Conservation (phyloP, 2,797 vertebrate genomes). For the Rhincodon typus region DNA sequence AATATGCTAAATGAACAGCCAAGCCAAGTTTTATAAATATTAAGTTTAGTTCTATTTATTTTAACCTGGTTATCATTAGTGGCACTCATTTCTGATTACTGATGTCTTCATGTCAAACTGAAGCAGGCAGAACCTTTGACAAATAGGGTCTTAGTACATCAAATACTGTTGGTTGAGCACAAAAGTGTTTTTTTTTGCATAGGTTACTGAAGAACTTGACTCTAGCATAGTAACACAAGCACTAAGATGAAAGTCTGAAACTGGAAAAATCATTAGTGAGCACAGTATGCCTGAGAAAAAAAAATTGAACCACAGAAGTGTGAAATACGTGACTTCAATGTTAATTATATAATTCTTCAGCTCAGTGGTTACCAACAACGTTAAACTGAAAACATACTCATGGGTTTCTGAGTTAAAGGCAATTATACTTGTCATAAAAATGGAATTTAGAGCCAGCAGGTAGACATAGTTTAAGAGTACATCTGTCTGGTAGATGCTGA, state of each 20-base stretch:
- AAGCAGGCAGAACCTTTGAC: neutral
- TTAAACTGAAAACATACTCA: neutral
- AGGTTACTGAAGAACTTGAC: neutral
- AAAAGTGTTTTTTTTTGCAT: neutral
- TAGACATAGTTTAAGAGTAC: neutral
- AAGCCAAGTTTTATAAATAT: neutral
- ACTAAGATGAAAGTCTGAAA: neutral
- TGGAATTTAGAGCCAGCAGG: neutral
- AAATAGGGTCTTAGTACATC: neutral
- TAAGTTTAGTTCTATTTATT: neutral
- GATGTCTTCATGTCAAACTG: slow-evolving; percentile 19
- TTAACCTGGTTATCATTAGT: neutral
- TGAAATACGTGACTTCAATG: neutral
- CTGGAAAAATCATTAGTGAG: neutral
- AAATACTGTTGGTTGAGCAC: neutral
- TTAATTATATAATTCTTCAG: slow-evolving; percentile 26
- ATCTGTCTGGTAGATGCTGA: neutral
- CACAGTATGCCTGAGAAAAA: neutral
- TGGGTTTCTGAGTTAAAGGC: neutral
- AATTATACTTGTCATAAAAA: neutral
- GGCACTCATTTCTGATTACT: neutral
- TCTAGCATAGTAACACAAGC: neutral
- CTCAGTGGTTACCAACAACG: neutral
- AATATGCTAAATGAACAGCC: neutral
- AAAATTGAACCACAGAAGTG: neutral